phyloP scores from a whole-genome alignment of 2,888 invertebrate species.

The Cephus sareptanus region DNA sequence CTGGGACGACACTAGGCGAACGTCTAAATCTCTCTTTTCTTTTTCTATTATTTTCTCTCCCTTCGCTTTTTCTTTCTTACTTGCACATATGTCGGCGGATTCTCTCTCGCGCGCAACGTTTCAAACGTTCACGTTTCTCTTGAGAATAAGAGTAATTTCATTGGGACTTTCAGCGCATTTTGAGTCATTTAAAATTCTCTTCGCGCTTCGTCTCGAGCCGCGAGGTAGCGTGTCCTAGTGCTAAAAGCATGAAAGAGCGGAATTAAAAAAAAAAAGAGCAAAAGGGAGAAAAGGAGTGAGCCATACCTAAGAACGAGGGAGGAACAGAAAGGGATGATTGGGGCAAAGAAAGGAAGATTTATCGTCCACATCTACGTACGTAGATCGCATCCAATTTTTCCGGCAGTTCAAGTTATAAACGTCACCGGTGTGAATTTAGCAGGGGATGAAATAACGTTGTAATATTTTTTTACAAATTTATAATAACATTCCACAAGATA shows the following conservation, averaged over 20 bases:
- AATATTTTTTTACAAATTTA: background rate
- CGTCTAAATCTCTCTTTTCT: background rate
- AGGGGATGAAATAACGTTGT: background rate
- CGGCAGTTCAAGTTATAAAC: background rate
- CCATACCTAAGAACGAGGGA: no score
- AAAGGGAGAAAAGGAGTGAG: background rate
- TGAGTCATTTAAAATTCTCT: background rate
- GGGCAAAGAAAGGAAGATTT: background rate
- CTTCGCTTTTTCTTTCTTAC: background rate
- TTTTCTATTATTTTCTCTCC: background rate
- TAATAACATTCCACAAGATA: background rate
- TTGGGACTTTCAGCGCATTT: background rate
- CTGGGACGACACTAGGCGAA: background rate
- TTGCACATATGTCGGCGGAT: background rate
- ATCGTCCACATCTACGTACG: background rate
- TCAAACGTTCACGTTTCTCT: background rate
- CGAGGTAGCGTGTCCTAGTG: background rate
- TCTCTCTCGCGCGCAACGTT: background rate
- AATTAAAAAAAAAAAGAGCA: background rate
- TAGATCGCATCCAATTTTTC: background rate
- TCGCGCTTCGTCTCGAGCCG: background rate
- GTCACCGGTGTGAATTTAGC: background rate
- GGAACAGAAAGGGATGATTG: background rate
- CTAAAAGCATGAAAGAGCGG: background rate
- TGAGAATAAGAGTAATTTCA: conserved; percentile 2